Conservation (phyloP, 2,113 vertebrate genomes). For the Oryzias javanicus region DNA sequence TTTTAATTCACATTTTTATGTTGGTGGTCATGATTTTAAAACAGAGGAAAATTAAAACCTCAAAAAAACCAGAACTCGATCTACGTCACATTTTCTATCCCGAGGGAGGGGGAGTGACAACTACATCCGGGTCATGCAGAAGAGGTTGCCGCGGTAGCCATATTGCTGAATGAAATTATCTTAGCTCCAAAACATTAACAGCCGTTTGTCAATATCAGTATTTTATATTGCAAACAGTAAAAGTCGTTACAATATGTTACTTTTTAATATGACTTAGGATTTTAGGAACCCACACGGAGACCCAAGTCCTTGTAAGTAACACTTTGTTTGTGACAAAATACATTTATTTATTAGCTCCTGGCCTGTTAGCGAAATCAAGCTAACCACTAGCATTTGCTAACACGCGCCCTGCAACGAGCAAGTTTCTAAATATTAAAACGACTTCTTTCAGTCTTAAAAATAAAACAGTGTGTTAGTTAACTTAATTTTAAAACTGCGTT, state of each 20-base stretch:
- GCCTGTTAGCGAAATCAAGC: conserved; percentile 58
- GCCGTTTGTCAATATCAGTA: conserved; percentile 56
- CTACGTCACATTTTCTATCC: too few relatives aligned
- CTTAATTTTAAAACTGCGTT: too few relatives aligned
- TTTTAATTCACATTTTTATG: too few relatives aligned
- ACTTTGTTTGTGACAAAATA: conserved; percentile 13
- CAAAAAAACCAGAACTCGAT: too few relatives aligned
- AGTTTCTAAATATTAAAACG: conserved; percentile 20
- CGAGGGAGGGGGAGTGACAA: not conserved
- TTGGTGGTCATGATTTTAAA: too few relatives aligned
- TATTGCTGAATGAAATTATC: conserved; percentile 74
- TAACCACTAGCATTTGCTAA: conserved; percentile 49
- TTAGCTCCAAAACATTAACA: conserved; percentile 65
- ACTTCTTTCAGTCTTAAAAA: not conserved
- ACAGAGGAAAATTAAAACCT: too few relatives aligned
- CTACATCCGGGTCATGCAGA: conserved; percentile 63
- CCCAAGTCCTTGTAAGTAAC: conserved; percentile 61
- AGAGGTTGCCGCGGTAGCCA: conserved; percentile 67
- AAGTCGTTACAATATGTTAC: conserved; percentile 34
- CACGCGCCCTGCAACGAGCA: conserved; percentile 25
- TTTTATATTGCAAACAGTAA: conserved; percentile 39
- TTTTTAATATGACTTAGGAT: conserved; percentile 58
- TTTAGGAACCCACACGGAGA: conserved; percentile 39
- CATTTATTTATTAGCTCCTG: conserved; percentile 37
- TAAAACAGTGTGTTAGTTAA: too few relatives aligned